Percentiles rank a stretch among this genome's conserved stretches.
Conservation (phyloP, 2,888 invertebrate genomes). For the Drosophila emarginata region DNA sequence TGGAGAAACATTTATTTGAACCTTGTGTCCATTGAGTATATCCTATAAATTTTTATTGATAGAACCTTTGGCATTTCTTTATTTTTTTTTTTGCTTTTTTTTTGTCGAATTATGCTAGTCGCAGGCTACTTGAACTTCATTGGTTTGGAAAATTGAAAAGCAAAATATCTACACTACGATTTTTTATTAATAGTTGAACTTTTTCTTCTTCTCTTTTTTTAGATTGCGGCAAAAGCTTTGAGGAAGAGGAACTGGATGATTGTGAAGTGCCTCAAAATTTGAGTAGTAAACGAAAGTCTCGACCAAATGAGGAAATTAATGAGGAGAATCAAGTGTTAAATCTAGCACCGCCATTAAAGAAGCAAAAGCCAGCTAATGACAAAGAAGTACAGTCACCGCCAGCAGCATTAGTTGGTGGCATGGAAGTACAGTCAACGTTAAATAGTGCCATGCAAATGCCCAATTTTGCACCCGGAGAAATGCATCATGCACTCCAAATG, state of each 20-base stretch:
- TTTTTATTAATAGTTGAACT: constrained; percentile 46
- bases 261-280: constrained; percentile 70
- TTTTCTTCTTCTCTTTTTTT: constrained; percentile 31
- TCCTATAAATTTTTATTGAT: constrained; percentile 61
- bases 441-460: constrained; percentile 44
- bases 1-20: constrained; percentile 18
- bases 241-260: constrained; percentile 58
- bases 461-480: constrained; percentile 71
- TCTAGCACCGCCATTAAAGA: constrained; percentile 72
- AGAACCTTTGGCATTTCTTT: no score
- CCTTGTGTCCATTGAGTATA: constrained; percentile 37
- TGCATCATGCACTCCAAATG: constrained; percentile 82
- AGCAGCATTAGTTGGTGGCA: constrained; percentile 5
- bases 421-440: constrained; percentile 11
- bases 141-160: constrained; percentile 82
- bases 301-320: constrained; percentile 49
- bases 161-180: constrained; percentile 49
- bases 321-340: constrained; percentile 73
- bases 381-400: constrained; percentile 20
- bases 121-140: constrained; percentile 76
- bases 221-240: constrained; percentile 77
- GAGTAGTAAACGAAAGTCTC: constrained; percentile 68
- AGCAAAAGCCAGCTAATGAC: neutral
- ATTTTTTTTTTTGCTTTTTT: constrained; percentile 36
- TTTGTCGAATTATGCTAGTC: constrained; percentile 27